Base-by-base conservation (phyloP, 2,888 invertebrate species). In the Sinelater perroti region DNA sequence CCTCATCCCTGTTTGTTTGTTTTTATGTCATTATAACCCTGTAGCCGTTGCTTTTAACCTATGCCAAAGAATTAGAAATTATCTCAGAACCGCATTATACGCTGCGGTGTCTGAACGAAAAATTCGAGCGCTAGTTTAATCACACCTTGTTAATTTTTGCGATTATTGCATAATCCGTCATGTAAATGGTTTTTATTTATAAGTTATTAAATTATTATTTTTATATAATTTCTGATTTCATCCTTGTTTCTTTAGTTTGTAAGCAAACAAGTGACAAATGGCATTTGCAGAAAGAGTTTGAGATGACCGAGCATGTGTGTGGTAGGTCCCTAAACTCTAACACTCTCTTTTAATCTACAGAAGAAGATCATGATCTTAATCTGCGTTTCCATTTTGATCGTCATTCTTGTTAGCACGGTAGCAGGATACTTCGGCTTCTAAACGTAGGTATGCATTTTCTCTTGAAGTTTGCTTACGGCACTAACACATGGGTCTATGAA, bases 331-430 rank as follows among this genome's bases (percentile, higher is more conserved):
- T 47, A 30, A 26, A 47, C 36, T 56, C 21, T 50, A 54, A 55
- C 52, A 35, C 52, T 47, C 47, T 55, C 52, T 60, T 51, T n/a
- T 55, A 49, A 61, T 59, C 65, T 66, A 66, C 70, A 71, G 71
- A 71, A 71, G 71, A 71, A 71, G 68, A 71, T 71, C 65, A 71
- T 71, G 68, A 92, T 93, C 86, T 86, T 91, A 82, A 87, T 92
- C 84, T 93, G 93, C 85, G 87, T 93, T 82, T 86, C 90, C 80
- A 86, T 93, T 81, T 85, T 90, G 83, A 87, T 88, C 79, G 83
- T 90, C 82, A 88, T 91, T 78, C 83, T 91, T 79, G 88, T 89
- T 67, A 83, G 86, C 69, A 86, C 86, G 72, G 83, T 89, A 72
- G 87, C 83, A 73, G 83, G 87, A 74, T 86, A 86, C 76, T 81